phyloP scores from a whole-genome alignment of 2,888 invertebrate genomes.

The Meliscaeva auricollis region DNA sequence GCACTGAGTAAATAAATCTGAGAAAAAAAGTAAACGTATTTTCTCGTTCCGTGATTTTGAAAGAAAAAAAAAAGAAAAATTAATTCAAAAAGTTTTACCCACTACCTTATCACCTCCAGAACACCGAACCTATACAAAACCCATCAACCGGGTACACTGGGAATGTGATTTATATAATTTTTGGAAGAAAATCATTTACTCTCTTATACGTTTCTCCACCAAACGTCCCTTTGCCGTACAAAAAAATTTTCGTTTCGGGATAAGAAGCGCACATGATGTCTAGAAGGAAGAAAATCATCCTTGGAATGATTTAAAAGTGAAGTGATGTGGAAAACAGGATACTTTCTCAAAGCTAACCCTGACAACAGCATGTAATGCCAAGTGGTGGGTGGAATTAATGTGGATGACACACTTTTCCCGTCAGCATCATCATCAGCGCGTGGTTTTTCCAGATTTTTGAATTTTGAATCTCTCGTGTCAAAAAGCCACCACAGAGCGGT shows the following conservation, averaged over 20 bases:
- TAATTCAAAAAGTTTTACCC: background rate
- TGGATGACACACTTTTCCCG: slow-evolving; percentile 53
- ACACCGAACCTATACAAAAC: background rate
- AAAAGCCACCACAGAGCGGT: slow-evolving; percentile 16
- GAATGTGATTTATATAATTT: slow-evolving; percentile 55
- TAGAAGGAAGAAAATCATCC: slow-evolving; percentile 68
- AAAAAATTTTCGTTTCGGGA: background rate
- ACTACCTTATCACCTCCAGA: too few relatives aligned
- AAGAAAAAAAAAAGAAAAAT: background rate
- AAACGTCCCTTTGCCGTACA: background rate
- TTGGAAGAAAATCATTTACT: slow-evolving; percentile 8
- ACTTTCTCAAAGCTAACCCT: slow-evolving; percentile 25
- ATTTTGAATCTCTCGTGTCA: slow-evolving; percentile 28
- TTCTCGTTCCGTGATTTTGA: slow-evolving; percentile 10
- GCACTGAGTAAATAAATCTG: background rate
- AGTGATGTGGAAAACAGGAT: slow-evolving; percentile 57
- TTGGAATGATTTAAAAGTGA: slow-evolving; percentile 58
- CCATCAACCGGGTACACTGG: background rate
- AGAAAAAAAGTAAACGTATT: slow-evolving; percentile 16
- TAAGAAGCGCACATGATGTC: slow-evolving; percentile 59
- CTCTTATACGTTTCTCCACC: too few relatives aligned
- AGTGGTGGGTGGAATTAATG: slow-evolving; percentile 45
- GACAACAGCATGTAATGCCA: slow-evolving; percentile 51
- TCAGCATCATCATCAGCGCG: background rate
- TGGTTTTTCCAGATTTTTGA: slow-evolving; percentile 30